Evolutionary conservation across 2,797 vertebrate genomes (phyloP).

Genomic region (Amniataba percoides): DNA sequence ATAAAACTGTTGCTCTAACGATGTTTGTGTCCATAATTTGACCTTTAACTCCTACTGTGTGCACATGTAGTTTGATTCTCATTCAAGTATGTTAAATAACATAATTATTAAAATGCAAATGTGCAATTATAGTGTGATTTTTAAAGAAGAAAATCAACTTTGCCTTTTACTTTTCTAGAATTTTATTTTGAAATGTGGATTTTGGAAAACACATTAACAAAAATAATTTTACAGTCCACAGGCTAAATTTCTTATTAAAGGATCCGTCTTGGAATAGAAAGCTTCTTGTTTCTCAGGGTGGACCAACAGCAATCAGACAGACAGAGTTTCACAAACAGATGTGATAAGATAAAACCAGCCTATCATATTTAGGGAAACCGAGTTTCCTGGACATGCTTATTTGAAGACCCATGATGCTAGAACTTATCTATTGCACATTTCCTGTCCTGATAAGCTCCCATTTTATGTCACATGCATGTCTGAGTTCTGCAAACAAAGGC

Average conservation of each 20-base stretch:
- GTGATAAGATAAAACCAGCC: not conserved
- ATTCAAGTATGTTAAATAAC: not conserved
- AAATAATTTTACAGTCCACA: not conserved
- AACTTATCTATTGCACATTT: not conserved
- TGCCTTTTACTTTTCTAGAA: too few relatives aligned
- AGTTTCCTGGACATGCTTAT: not conserved
- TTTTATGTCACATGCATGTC: not conserved
- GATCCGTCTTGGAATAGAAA: not conserved
- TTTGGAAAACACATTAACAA: not conserved
- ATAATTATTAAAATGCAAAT: not conserved
- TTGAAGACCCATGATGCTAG: not conserved
- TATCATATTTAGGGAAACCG: not conserved
- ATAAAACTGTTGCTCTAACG: not conserved
- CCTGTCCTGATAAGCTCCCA: not conserved
- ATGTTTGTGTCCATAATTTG: not conserved
- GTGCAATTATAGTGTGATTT: not conserved
- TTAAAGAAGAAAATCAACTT: not conserved
- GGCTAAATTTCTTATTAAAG: too few relatives aligned
- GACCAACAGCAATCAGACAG: not conserved
- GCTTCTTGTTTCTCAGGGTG: not conserved
- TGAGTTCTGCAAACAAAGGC: not conserved
- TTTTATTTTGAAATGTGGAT: constrained; percentile 1
- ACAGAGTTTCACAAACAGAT: not conserved
- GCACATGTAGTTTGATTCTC: not conserved
- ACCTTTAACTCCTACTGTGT: not conserved